Percentiles rank a stretch among this genome's conserved stretches.
Conservation (phyloP, 2,113 vertebrate species). For the Saiga tatarica region DNA sequence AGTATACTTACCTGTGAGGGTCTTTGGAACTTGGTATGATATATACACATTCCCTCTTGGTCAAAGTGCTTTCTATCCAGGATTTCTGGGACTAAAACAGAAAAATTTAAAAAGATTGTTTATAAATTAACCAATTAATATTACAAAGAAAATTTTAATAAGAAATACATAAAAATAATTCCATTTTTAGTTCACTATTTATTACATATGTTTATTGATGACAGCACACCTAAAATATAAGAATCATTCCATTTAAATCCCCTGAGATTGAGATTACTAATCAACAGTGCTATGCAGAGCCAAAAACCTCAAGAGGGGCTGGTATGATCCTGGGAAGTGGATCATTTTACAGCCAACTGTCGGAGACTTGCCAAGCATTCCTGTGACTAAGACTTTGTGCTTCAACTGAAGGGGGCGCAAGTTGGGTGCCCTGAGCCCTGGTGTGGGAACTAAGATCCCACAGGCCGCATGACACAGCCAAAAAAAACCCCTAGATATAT, state of each 20-base stretch:
- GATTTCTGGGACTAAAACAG: constrained; percentile 97
- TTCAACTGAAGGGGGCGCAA: not conserved
- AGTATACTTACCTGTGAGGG: constrained; percentile 94
- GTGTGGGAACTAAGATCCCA: not conserved
- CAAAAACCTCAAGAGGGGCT: constrained; percentile 6
- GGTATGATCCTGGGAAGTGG: not conserved
- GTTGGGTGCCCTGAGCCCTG: not conserved
- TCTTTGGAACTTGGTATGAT: constrained; percentile 99
- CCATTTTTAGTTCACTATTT: constrained; percentile 30
- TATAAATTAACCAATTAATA: constrained; percentile 40
- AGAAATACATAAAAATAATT: constrained; percentile 4
- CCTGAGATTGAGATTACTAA: constrained; percentile 7
- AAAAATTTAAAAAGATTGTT: constrained; percentile 43
- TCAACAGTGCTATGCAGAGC: not conserved
- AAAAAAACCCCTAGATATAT: not conserved
- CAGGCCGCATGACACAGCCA: not conserved
- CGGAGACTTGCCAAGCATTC: not conserved
- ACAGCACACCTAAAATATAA: not conserved
- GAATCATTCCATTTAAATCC: constrained; percentile 9
- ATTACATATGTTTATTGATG: not conserved
- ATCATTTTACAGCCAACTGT: not conserved
- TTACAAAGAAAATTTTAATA: constrained; percentile 13
- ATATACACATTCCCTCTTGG: constrained; percentile 99
- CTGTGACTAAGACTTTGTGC: not conserved
- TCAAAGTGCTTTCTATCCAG: constrained; percentile 99